phyloP scores from a whole-genome alignment of 1,140 invertebrate species.

The Tetragnatha versicolor region DNA sequence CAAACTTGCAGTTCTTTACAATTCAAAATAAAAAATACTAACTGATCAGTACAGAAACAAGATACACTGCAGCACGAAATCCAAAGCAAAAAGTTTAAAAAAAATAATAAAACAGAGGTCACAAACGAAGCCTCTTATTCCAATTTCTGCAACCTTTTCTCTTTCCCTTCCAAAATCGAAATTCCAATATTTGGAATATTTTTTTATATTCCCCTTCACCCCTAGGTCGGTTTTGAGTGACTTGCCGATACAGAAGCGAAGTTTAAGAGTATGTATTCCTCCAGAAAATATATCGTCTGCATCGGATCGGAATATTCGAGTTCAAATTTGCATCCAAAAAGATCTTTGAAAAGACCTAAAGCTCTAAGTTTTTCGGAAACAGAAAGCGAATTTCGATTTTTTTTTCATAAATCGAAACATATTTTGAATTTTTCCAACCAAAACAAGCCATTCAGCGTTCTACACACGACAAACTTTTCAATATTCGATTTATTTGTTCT shows the following conservation, averaged over 20 bases:
- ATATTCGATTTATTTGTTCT: conserved; percentile 41
- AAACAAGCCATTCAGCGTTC: not conserved
- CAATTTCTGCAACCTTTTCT: too few species aligned
- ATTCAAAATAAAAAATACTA: too few species aligned
- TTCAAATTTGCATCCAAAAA: conserved; percentile 18
- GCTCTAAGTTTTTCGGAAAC: not conserved
- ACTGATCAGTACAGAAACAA: too few species aligned
- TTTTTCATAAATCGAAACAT: too few species aligned
- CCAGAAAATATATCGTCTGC: conserved; percentile 27
- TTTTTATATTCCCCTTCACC: conserved; percentile 4
- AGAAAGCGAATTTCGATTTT: not conserved
- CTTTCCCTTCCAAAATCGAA: too few species aligned
- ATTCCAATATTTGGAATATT: conserved; percentile 2
- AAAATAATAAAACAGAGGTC: too few species aligned
- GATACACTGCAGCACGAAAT: too few species aligned
- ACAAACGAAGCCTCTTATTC: too few species aligned
- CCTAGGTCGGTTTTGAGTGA: conserved; percentile 32
- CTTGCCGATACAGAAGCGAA: conserved; percentile 47
- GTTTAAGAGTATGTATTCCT: conserved; percentile 44
- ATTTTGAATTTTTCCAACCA: not conserved
- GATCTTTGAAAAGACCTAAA: not conserved
- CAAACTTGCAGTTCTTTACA: too few species aligned
- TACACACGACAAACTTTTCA: not conserved
- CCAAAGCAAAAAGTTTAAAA: too few species aligned
- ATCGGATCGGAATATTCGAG: not conserved